A percentile compares a stretch with the other conserved stretches of the same genome.
Conservation (phyloP, 2,888 invertebrate species). For the Brachyopa scutellaris region DNA sequence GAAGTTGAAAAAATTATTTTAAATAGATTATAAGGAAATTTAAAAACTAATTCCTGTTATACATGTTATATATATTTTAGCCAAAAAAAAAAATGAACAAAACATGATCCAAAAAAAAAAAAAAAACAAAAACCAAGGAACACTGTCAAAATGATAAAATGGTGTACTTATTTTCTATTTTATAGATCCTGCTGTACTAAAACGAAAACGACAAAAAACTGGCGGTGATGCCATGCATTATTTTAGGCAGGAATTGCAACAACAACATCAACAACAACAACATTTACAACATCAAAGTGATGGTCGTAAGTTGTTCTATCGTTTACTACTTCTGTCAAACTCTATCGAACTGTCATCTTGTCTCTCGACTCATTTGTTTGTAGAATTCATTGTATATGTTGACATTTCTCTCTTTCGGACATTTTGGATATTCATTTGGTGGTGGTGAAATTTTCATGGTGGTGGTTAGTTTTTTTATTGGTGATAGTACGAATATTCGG, state of each 20-base stretch:
- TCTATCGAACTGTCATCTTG: constrained; percentile 18
- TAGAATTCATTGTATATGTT: constrained; percentile 35
- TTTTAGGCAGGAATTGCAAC: constrained; percentile 74
- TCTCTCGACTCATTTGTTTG: constrained; percentile 20
- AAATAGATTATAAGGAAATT: constrained; percentile 33
- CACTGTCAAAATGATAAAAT: constrained; percentile 75
- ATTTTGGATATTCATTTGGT: background rate
- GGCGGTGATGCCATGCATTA: constrained; percentile 81
- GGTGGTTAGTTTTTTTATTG: constrained; percentile 8
- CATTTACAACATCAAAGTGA: constrained; percentile 76
- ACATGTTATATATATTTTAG: constrained; percentile 36
- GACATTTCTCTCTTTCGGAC: constrained; percentile 5
- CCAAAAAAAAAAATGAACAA: constrained; percentile 29
- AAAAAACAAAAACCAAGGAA: constrained; percentile 63
- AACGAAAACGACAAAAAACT: constrained; percentile 82
- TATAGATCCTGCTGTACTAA: constrained; percentile 85
- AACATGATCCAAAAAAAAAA: constrained; percentile 22
- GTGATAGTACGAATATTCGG: constrained; percentile 23
- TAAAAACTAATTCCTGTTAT: constrained; percentile 38
- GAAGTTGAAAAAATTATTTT: constrained; percentile 54
- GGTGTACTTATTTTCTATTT: constrained; percentile 75
- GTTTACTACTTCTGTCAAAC: background rate
- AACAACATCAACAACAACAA: constrained; percentile 77
- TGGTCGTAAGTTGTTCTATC: constrained; percentile 79
- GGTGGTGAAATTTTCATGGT: constrained; percentile 8